Percentiles rank a stretch among this genome's conserved stretches.
phyloP scores from a whole-genome alignment of 2,113 vertebrate species.

The Prionailurus viverrinus region DNA sequence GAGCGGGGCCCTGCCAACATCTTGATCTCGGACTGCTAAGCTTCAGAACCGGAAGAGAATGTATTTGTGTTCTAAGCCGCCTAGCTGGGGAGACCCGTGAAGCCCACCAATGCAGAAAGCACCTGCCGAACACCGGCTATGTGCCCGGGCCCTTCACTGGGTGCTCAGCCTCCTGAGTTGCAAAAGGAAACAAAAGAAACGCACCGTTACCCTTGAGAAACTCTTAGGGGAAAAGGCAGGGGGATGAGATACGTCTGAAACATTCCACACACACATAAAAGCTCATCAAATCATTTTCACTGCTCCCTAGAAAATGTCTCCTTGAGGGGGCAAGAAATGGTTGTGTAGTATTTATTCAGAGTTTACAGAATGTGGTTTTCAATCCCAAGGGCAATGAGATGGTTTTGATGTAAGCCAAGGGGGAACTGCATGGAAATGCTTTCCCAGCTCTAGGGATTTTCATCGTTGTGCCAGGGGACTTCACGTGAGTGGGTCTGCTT shows the following conservation, averaged over 20 bases:
- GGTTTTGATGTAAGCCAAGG: constrained; percentile 16
- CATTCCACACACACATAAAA: not conserved
- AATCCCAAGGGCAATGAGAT: not conserved
- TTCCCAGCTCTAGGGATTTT: not conserved
- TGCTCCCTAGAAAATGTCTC: not conserved
- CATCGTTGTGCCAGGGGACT: not conserved
- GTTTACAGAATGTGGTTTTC: not conserved
- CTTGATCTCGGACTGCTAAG: not conserved
- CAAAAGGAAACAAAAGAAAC: not conserved
- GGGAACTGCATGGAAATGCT: not conserved
- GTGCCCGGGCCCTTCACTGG: not conserved
- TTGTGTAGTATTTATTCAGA: not conserved
- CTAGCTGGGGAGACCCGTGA: not conserved
- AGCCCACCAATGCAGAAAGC: not conserved
- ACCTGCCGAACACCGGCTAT: not conserved
- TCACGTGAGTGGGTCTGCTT: not conserved
- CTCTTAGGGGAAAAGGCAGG: not conserved
- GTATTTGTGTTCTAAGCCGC: not conserved
- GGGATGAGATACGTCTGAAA: not conserved
- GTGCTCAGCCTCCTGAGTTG: not conserved
- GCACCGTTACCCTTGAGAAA: not conserved
- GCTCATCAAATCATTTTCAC: constrained; percentile 17
- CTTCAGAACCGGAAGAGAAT: not conserved
- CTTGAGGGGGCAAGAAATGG: not conserved
- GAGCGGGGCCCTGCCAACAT: not conserved